Percentiles rank a stretch among this genome's conserved stretches.
phyloP scores from a whole-genome alignment of 2,888 invertebrate genomes.

The Drosophila leonis region DNA sequence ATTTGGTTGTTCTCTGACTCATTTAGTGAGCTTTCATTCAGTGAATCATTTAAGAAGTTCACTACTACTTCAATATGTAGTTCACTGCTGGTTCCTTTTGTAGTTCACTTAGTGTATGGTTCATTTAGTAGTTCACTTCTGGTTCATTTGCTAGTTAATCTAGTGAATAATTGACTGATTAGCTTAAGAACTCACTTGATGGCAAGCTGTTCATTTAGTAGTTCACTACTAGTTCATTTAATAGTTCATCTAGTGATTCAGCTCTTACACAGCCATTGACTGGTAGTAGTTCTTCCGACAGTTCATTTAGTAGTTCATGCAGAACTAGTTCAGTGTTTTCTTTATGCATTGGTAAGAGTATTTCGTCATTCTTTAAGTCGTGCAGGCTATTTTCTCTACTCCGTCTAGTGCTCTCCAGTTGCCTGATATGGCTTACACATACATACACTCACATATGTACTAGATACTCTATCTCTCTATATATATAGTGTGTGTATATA shows the following conservation, averaged over 20 bases:
- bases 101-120: not conserved
- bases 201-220: not conserved
- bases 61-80: not conserved
- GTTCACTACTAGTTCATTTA: not conserved
- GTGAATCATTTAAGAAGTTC: no score
- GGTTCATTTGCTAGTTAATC: not conserved
- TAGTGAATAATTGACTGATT: not conserved
- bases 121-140: not conserved
- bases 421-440: constrained; percentile 14
- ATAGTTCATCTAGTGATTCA: not conserved
- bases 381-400: not conserved
- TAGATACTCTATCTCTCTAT: not conserved
- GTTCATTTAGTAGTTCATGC: not conserved
- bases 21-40: not conserved
- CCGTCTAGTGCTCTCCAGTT: constrained; percentile 4
- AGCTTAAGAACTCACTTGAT: no score
- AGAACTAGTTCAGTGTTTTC: not conserved
- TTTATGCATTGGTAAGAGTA: constrained; percentile 16
- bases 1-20: not conserved
- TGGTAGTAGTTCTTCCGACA: no score
- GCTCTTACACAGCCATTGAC: no score
- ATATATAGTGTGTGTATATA: not conserved
- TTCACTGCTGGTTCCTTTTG: not conserved
- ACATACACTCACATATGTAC: not conserved
- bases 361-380: not conserved